Percentiles rank a stretch among this genome's conserved stretches.
phyloP scores from a whole-genome alignment of 30 jellyfish, hydroid and myxozoan genomes.

The Morbakka virulenta region DNA sequence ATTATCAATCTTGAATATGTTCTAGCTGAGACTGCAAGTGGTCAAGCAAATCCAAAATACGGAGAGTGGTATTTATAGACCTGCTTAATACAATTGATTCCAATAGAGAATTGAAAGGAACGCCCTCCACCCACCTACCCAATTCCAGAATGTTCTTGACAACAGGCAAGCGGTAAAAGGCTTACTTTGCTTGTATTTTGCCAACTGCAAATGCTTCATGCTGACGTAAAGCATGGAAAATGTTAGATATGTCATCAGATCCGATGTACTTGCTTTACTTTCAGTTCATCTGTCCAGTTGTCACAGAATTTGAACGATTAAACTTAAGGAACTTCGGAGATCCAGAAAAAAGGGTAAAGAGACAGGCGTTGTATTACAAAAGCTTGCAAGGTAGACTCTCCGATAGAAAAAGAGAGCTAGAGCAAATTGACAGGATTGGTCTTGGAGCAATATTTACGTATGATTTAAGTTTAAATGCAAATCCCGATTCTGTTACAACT shows the following conservation, averaged over 20 bases:
- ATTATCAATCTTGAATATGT: slow-evolving; percentile 46
- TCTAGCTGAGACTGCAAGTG: slow-evolving; percentile 36
- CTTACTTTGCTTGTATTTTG: slow-evolving; percentile 52
- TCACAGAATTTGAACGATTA: slow-evolving; percentile 35
- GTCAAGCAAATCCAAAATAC: slow-evolving; percentile 29
- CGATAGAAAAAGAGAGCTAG: slow-evolving; percentile 7
- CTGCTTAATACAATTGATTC: slow-evolving; percentile 17
- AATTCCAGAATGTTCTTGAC: neutral
- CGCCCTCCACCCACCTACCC: neutral
- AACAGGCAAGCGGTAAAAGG: no score
- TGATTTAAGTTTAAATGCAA: slow-evolving; percentile 14
- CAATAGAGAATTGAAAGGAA: neutral
- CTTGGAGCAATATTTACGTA: slow-evolving; percentile 42
- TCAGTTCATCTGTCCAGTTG: slow-evolving; percentile 48
- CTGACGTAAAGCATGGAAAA: slow-evolving; percentile 39
- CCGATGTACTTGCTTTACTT: slow-evolving; percentile 44
- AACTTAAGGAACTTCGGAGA: slow-evolving; percentile 41
- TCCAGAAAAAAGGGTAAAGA: slow-evolving; percentile 51
- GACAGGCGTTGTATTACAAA: slow-evolving; percentile 22
- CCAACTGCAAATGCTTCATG: slow-evolving; percentile 45
- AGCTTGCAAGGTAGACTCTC: slow-evolving; percentile 37
- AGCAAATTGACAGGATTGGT: slow-evolving; percentile 11
- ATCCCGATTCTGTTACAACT: neutral
- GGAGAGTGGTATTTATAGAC: slow-evolving; percentile 42
- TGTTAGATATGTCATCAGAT: slow-evolving; percentile 44